Evolutionary conservation across 2,888 invertebrate genomes (phyloP), one percentile per base, ranked within the genome.

Genomic region (Plebejus anna): DNA sequence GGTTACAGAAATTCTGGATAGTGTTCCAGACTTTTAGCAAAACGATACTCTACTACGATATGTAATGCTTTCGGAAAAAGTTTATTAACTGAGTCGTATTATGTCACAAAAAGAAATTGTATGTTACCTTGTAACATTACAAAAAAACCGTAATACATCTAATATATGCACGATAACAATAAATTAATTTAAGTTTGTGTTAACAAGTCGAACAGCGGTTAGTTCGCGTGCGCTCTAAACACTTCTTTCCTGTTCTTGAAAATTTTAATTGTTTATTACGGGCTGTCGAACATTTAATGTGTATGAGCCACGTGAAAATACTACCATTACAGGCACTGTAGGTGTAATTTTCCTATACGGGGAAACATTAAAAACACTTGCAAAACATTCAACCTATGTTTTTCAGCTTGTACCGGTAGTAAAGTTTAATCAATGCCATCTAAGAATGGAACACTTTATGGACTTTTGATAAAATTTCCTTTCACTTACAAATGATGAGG

Each of bases 181-280:
- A 32, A 73, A 73, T 73, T 73, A 73, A 73, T 51, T 51, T 51
- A 36, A 51, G 51, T 51, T 73, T 73, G 55, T 51, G 73, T 73
- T 73, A 73, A 73, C 73, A 73, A 73, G 55, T 51, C 51, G 73
- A 55, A 73, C 73, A 55, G 32, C 16, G 28, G 28, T 55, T 32
- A 32, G 32, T 28, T 73, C 73, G 73, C 73, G 73, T 73, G 73
- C 28, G 73, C 73, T 73, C 73, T 73, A 73, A 73, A 55, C 51
- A 73, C 73, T 73, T 73, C 73, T 73, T 73, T 73, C 73, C 73
- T 73, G 73, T 73, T 73, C 73, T 51, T 73, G 73, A 73, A 55
- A 55, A 42, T 73, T 51, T 73, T 55, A 73, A 73, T 51, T 73
- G 73, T 73, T 73, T 73, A 51, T 55, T 73, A 73, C 73, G 51